Base-by-base conservation (phyloP, 2,888 invertebrate species). In the Amorpha juglandis region DNA sequence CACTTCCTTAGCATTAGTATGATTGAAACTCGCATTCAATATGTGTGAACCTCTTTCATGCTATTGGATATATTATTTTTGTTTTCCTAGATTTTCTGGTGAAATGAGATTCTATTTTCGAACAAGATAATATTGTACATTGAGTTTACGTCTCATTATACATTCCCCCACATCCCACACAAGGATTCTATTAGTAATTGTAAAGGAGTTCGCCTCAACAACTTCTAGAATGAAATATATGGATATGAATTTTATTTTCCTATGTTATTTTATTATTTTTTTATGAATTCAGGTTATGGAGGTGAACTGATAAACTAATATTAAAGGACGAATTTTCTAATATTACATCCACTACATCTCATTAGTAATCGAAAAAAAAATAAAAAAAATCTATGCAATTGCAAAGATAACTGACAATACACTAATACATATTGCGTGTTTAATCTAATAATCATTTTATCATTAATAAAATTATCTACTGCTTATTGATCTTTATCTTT, bases 1-100 rank as follows among this genome's bases (percentile, higher is more conserved):
- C 51, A 65, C 65, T 66, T 64, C 62, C 63, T 48, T 35, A 42
- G 62, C 67, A 66, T 71, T 71, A 68, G 58, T 51, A 53, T 67
- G 67, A 69, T 71, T 71, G 66, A 68, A 67, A 66, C 52, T 66
- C 16, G 45, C 21, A 47, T 27, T 63, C 47, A 62, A 45, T 55
- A 35, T 63, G 62, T 42, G 62, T 27, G 62, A 47, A 27, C 47
- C 27, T 47, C 1, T 58, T 58, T 14, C 42, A 12, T 58, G 42
- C 35, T 38, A 42, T 38, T 9, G 14, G 38, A 38, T 9, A 1
- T 19, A 12, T 33, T 27, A 27, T 27, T 27, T 27, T 33, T 55
- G 14, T 35, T 12, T 7, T 11, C 2, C 1, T 6, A 0, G 35
- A 53, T 21, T 27, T 38, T 38, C 38, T 38, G 7, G 58, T 58